Evolutionary conservation across 1,140 invertebrate species (phyloP).

Genomic region (Anthonomus grandis): DNA sequence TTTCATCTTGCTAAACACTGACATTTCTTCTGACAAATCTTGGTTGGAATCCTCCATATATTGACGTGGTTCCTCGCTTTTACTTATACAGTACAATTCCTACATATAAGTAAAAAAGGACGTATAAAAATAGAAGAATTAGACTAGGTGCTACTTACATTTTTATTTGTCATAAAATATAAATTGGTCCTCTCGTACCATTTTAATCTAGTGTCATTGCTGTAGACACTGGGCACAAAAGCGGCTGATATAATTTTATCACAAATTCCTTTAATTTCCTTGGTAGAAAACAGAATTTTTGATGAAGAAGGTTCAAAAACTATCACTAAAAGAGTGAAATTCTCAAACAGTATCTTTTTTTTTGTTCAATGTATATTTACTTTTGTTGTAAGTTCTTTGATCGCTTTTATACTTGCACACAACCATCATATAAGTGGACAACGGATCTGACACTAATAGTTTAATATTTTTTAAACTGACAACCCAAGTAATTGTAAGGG

Average conservation of each 20-base stretch:
- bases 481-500: slow-evolving; percentile 59
- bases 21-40: slow-evolving; percentile 19
- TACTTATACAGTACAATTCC: slow-evolving; percentile 39
- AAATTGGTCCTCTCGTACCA: slow-evolving; percentile 61
- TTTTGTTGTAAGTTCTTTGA: slow-evolving; percentile 36
- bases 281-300: slow-evolving; percentile 53
- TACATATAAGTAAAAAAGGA: background rate
- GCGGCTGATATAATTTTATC: slow-evolving; percentile 50
- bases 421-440: slow-evolving; percentile 62
- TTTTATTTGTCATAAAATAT: slow-evolving; percentile 57
- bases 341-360: background rate
- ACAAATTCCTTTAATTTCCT: slow-evolving; percentile 49
- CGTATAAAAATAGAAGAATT: background rate
- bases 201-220: slow-evolving; percentile 45
- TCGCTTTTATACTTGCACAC: slow-evolving; percentile 61
- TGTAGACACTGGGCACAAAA: slow-evolving; percentile 55
- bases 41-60: slow-evolving; percentile 11
- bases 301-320: slow-evolving; percentile 59
- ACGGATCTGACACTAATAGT: slow-evolving; percentile 57
- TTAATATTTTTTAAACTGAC: slow-evolving; percentile 53
- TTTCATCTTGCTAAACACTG: slow-evolving; percentile 33
- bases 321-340: slow-evolving; percentile 51
- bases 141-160: slow-evolving; percentile 53
- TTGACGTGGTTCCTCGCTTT: slow-evolving; percentile 22
- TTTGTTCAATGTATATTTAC: slow-evolving; percentile 1